Base-by-base conservation (phyloP, 1,140 invertebrate genomes). In the Probaryconus sp. region DNA sequence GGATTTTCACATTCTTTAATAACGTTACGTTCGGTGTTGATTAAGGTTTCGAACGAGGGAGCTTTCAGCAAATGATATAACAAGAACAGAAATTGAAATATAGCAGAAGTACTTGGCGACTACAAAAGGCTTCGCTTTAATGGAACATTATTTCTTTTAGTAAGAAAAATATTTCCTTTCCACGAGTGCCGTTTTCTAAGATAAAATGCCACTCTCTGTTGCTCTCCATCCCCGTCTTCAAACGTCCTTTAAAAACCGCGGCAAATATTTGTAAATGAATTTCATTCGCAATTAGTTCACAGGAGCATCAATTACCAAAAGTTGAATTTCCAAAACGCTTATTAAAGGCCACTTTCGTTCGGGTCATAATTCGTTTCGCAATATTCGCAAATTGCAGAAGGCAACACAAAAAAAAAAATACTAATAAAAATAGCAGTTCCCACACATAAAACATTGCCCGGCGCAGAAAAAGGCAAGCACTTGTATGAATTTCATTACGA, bases 101-200 rank as follows among this genome's bases (percentile, higher is more conserved):
- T 55, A 33, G 67, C 14, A 31, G 5, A 1, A 38, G 38, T 47
- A 18, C 55, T 43, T 40, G 30, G 28, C 30, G n/a, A 2, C 20
- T 30, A 58, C 37, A 63, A 64, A 65, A 65, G 51, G 10, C 28
- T 13, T 17, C 17, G 9, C 2, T 61, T 56, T 74, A 74, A 74
- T 67, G 71, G 63, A 74, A 68, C 50, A 48, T 58, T 68, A 68
- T 74, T 74, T 63, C 50, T 68, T 40, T 63, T 43, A 16, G 31
- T 18, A 50, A 51, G 63, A 55, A 68, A 48, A 74, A 74, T 74
- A 68, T 68, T 74, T 74, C 33, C 21, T 18, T 53, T 51, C 14
- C 20, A 26, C 30, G 24, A 75, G 71, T 64, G 64, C 64, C 24
- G 50, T 56, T n/a, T n/a, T 63, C 33, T 6, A 48, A 40, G 58